Base-by-base conservation (phyloP, 1,140 invertebrate genomes). In the Trichonephila clavata region DNA sequence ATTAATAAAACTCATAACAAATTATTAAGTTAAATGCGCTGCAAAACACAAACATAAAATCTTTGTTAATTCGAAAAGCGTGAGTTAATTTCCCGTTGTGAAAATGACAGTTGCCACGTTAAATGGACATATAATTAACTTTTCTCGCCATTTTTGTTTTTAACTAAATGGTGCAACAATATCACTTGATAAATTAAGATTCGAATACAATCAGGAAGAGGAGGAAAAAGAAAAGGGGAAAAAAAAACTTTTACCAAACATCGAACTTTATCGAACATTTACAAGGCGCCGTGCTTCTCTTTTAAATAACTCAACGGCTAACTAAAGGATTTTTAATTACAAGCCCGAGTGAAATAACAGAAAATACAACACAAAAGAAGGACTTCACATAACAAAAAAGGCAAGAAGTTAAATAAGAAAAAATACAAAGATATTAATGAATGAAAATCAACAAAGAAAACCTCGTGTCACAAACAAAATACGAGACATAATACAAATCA, bases 231-330 rank as follows among this genome's bases (percentile, higher is more conserved):
- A 50, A 50, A 50, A 50, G 50, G 50, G 5, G 10, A 50, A 13
- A 50, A 50, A 50, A 50, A 50, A 50, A 7, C 7, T 50, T 50
- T 10, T 50, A 50, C 10, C 57, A 65, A 18, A 24, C n/a, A 24
- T 87, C 27, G 50, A 87, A 87, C 86, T 87, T 87, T 39, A 63
- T 32, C 63, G 86, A 87, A 60, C 86, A 65, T 60, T 59, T 60
- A 27, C 80, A 50, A 83, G 57, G 43, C 80, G 43, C 83, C n/a
- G 65, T 39, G 32, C 20, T 84, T 39, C 43, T 50, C 43, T 14
- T 59, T 21, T 80, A 32, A 13, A 6, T 18, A 27, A 65, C 43
- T 63, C 32, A 87, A 39, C 86, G 61, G 86, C 32, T 27, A 87
- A 61, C 59, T 27, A 59, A 87, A 87, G 60, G 60, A 24, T 65